Base-by-base conservation (phyloP, 2,113 vertebrate genomes). In the Chaetodon trifascialis region DNA sequence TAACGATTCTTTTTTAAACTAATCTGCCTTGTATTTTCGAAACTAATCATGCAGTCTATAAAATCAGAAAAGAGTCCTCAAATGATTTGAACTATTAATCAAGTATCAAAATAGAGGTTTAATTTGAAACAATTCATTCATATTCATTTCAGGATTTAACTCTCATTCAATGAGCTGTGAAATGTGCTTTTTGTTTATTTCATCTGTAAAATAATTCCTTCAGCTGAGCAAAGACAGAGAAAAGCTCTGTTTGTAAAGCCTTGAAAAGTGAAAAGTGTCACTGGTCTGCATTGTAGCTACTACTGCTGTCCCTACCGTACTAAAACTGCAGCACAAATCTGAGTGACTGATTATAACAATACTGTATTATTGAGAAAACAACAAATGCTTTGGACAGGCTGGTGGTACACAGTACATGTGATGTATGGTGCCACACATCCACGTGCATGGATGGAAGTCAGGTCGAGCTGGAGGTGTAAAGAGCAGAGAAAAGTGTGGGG, bases 401-500 rank as follows among this genome's bases (percentile, higher is more conserved):
- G 15, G 36, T 42, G 21, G 34, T 9, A 21, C 7, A 30, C 30
- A 30, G 30, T 30, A 19, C 4, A 7, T 38, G 52, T 40, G 10
- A 16, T 40, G 11, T 21, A 15, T 52, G 21, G 47, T 25, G 38
- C 54, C 63, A 66, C 34, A 46, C 52, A 30, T 60, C 36, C 25
- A 62, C 55, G 58, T 44, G 34, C 14, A 55, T n/a, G 63, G 56
- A 67, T 11, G 17, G 34, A 2, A 76, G 63, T 63, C 46, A 49
- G 51, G 23, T 47, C 25, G 23, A 56, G 52, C 46, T 40, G 7
- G n/a, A 51, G 46, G 75, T 59, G 30, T 23, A 63, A 73, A 73
- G 49, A 25, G 36, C 65, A 38, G 69, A 65, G 54, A 58, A 25
- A 11, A 25, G 59, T 69, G 66, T 75, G 44, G 80, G 80, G 79